Evolutionary conservation across 1,140 invertebrate genomes (phyloP).

Genomic region (Drosophila azteca): DNA sequence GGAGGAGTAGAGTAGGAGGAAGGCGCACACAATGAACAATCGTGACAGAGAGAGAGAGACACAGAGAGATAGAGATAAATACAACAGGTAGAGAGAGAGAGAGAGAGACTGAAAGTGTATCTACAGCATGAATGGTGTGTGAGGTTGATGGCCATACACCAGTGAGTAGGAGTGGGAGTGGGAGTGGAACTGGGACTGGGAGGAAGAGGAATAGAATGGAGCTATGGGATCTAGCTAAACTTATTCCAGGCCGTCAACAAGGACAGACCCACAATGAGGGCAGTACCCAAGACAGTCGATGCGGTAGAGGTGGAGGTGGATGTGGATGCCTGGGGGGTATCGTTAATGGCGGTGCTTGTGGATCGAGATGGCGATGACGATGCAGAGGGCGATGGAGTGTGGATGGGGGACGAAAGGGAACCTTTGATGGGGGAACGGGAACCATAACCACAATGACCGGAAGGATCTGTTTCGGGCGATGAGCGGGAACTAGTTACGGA

Average conservation of each 20-base stretch:
- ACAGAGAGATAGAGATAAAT: slow-evolving; percentile 34
- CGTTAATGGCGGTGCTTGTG: neutral
- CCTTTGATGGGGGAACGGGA: slow-evolving; percentile 6
- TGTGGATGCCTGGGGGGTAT: neutral
- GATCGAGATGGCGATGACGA: neutral
- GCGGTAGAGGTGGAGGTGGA: slow-evolving; percentile 23
- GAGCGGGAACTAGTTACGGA: slow-evolving; percentile 51
- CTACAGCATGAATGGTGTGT: slow-evolving; percentile 11
- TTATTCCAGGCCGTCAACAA: slow-evolving; percentile 75
- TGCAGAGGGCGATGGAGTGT: slow-evolving; percentile 1
- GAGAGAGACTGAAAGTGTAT: slow-evolving; percentile 42
- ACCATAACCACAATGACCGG: slow-evolving; percentile 59
- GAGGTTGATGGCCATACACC: slow-evolving; percentile 17
- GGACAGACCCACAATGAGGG: slow-evolving; percentile 71
- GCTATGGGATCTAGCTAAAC: slow-evolving; percentile 46
- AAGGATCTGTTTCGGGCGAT: slow-evolving; percentile 36
- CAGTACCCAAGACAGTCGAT: slow-evolving; percentile 68
- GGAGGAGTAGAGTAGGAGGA: slow-evolving; percentile 35
- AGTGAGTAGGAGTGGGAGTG: slow-evolving; percentile 8
- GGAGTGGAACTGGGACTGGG: slow-evolving; percentile 7
- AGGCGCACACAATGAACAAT: slow-evolving; percentile 53
- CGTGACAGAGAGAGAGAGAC: slow-evolving; percentile 32
- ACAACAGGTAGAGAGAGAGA: slow-evolving; percentile 41
- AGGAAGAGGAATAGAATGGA: neutral
- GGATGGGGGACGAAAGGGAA: neutral